phyloP scores from a whole-genome alignment of 2,888 invertebrate species.

The Pachymerium ferrugineum region DNA sequence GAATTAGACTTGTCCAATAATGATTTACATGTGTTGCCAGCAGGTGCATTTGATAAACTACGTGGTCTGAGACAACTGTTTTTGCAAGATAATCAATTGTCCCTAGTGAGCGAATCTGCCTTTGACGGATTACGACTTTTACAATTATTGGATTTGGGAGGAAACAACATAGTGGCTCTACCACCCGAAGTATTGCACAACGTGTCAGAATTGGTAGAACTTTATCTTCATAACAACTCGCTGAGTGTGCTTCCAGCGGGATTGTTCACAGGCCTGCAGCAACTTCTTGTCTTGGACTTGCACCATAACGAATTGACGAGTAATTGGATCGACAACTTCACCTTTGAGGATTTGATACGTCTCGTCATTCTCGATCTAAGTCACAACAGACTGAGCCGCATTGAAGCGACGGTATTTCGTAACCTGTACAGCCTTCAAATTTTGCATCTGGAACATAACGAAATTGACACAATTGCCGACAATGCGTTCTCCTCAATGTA shows the following conservation, averaged over 20 bases:
- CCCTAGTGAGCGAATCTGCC: conserved; percentile 69
- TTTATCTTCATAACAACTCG: conserved; percentile 85
- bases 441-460: conserved; percentile 77
- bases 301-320: conserved; percentile 80
- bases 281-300: conserved; percentile 72
- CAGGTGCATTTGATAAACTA: conserved; percentile 65
- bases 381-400: conserved; percentile 69
- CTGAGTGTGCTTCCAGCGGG: conserved; percentile 78
- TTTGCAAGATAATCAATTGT: conserved; percentile 76
- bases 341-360: conserved; percentile 80
- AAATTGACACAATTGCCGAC: conserved; percentile 73
- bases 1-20: conserved; percentile 66
- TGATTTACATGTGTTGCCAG: conserved; percentile 64
- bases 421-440: conserved; percentile 80
- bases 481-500: conserved; percentile 87
- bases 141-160: conserved; percentile 75
- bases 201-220: conserved; percentile 72
- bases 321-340: conserved; percentile 76
- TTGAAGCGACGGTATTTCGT: conserved; percentile 76
- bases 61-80: conserved; percentile 71
- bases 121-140: conserved; percentile 71
- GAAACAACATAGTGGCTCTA: conserved; percentile 72
- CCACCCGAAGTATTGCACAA: conserved; percentile 75
- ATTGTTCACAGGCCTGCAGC: conserved; percentile 76
- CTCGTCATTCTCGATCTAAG: conserved; percentile 80